Evolutionary conservation across 64 coral and sea anemone genomes (phyloP).

Genomic region (Montipora capricornis): DNA sequence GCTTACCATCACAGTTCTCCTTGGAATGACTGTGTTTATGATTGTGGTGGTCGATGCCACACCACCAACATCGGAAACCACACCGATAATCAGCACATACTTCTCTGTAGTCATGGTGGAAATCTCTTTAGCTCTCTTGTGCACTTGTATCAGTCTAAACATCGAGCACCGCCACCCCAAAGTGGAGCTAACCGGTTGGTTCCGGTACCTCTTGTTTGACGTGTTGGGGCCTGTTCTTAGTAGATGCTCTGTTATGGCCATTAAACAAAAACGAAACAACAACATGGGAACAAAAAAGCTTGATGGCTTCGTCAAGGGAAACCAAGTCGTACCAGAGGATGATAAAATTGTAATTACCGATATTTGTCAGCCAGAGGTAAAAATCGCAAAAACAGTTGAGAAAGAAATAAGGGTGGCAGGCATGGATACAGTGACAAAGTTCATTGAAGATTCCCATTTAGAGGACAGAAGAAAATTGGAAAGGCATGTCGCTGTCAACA

Average conservation of each 20-base stretch:
- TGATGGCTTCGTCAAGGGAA: constrained; percentile 11
- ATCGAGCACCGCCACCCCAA: constrained; percentile 67
- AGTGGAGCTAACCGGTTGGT: constrained; percentile 56
- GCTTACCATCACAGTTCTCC: constrained; percentile 79
- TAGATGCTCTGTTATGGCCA: not conserved
- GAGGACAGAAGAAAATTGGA: constrained; percentile 57
- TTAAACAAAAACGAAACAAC: not conserved
- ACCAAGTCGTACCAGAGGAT: constrained; percentile 12
- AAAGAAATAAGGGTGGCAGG: constrained; percentile 32
- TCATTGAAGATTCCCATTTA: constrained; percentile 29
- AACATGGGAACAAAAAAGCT: not conserved
- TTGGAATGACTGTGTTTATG: constrained; percentile 94
- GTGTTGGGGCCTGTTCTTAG: constrained; percentile 38
- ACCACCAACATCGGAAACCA: constrained; percentile 77
- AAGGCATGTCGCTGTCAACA: constrained; percentile 71
- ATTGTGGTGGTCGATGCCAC: constrained; percentile 81
- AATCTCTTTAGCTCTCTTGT: constrained; percentile 67
- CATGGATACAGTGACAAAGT: constrained; percentile 53
- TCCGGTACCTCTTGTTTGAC: constrained; percentile 51
- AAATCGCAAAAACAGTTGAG: not conserved
- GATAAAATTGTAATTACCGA: not conserved
- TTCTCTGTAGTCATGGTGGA: constrained; percentile 77
- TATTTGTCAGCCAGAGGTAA: not conserved
- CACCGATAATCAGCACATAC: constrained; percentile 83
- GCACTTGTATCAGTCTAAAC: constrained; percentile 49